Evolutionary conservation across 2,888 invertebrate genomes (phyloP), one percentile per base, ranked within the genome.

Genomic region (Epirrhoe tristata): DNA sequence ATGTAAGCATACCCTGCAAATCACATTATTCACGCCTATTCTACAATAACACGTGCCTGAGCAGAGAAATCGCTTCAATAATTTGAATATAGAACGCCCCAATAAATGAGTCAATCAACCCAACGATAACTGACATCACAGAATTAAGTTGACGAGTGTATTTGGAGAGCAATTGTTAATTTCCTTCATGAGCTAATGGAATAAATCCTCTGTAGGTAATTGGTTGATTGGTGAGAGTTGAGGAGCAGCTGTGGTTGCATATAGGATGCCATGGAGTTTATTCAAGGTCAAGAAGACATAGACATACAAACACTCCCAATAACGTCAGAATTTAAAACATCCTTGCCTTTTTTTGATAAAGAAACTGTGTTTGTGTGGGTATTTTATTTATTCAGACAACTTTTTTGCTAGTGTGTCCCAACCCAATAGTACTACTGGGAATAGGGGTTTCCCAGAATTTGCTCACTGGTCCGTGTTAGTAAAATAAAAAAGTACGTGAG

Each of bases 141-240:
- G 84, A 85, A 89, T 90, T 69, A 89, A 88, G 84, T 88, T 85
- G 90, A 89, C 89, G 87, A 89, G 88, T 89, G 88, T 90, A 92
- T 92, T 91, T 90, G 89, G 86, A 82, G 85, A 87, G 90, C 91
- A 92, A 93, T 92, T 92, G 92, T 93, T 92, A 93, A 93, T 93
- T 93, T 91, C 92, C 92, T 92, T 82, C 91, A 88, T 90, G 88
- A 88, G 81, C 89, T 92, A 93, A 92, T 92, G 89, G 93, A 78
- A 84, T 86, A 89, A 93, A 92, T 93, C 92, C 92, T 91, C 82
- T 79, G 84, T 85, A 83, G 83, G 86, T 90, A 89, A 90, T 90
- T 90, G 89, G 87, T 90, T 90, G 90, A 90, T 90, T 90, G 90
- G 86, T 64, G 65, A 59, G 66, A 69, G 71, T 58, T 63, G 61